phyloP scores from a whole-genome alignment of 1,140 invertebrate species.

The Conus betulinus region DNA sequence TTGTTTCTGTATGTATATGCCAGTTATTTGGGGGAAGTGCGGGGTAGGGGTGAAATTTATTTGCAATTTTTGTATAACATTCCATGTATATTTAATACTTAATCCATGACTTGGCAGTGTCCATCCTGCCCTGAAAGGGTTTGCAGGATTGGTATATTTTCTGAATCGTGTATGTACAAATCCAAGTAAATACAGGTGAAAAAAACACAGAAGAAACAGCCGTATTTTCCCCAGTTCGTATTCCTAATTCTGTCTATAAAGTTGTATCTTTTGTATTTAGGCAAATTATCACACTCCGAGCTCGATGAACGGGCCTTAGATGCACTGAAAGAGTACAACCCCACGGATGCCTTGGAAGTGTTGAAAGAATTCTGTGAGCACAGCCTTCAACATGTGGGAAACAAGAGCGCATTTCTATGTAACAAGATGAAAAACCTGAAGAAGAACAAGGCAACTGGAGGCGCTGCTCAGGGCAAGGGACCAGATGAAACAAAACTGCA shows the following conservation, averaged over 20 bases:
- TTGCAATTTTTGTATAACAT: too few relatives aligned
- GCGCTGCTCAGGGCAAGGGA: slow-evolving; percentile 81
- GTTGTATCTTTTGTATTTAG: slow-evolving; percentile 62
- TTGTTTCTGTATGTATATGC: too few relatives aligned
- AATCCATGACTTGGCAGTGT: too few relatives aligned
- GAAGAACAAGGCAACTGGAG: slow-evolving; percentile 79
- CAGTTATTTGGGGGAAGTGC: too few relatives aligned
- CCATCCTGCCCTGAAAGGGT: too few relatives aligned
- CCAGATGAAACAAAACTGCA: slow-evolving; percentile 97
- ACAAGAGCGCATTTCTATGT: slow-evolving; percentile 98
- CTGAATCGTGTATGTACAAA: too few relatives aligned
- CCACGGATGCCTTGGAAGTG: slow-evolving; percentile 94
- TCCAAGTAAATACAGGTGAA: too few relatives aligned
- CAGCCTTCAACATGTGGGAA: slow-evolving; percentile 97
- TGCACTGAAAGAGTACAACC: slow-evolving; percentile 97
- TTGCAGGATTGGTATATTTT: too few relatives aligned
- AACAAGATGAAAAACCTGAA: slow-evolving; percentile 99
- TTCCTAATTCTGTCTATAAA: background rate
- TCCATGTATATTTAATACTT: too few relatives aligned
- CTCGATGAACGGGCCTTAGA: slow-evolving; percentile 96
- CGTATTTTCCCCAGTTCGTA: too few relatives aligned
- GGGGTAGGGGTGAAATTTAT: too few relatives aligned
- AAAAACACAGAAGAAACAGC: too few relatives aligned
- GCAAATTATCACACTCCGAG: slow-evolving; percentile 94
- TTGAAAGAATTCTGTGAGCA: slow-evolving; percentile 96